Evolutionary conservation across 2,113 vertebrate species (phyloP).

Genomic region (Albula glossodonta): DNA sequence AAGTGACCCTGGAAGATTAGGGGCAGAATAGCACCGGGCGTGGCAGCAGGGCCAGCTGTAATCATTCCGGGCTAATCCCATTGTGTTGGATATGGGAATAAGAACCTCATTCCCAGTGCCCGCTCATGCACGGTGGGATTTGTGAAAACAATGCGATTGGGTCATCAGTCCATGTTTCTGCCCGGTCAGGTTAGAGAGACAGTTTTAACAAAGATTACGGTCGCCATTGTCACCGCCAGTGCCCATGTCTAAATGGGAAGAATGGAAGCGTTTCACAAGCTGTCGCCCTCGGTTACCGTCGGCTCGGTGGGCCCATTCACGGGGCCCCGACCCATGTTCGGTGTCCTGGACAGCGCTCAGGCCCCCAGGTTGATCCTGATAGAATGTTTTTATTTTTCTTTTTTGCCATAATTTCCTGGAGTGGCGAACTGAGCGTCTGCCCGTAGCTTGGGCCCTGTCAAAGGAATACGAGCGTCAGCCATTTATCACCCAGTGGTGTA

Average conservation of each 20-base stretch:
- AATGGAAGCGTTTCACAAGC: slow-evolving; percentile 77
- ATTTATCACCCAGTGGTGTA: slow-evolving; percentile 64
- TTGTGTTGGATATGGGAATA: slow-evolving; percentile 33
- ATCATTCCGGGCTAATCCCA: slow-evolving; percentile 17
- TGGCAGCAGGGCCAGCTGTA: slow-evolving; percentile 3
- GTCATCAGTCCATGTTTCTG: slow-evolving; percentile 67
- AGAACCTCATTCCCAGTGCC: slow-evolving; percentile 46
- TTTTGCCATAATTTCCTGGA: slow-evolving; percentile 53
- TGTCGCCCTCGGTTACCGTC: slow-evolving; percentile 80
- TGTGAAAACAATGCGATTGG: slow-evolving; percentile 51
- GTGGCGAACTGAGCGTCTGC: slow-evolving; percentile 57
- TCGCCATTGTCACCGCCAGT: slow-evolving; percentile 71
- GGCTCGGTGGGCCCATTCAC: slow-evolving; percentile 79
- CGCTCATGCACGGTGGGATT: slow-evolving; percentile 47
- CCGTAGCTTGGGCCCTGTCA: slow-evolving; percentile 57
- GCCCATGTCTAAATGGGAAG: slow-evolving; percentile 75
- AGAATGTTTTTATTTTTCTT: slow-evolving; percentile 18
- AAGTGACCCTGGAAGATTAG: slow-evolving; percentile 22
- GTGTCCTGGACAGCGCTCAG: slow-evolving; percentile 61
- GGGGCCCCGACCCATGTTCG: slow-evolving; percentile 54
- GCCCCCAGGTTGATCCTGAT: slow-evolving; percentile 60
- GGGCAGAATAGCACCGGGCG: neutral
- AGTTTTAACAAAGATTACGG: slow-evolving; percentile 80
- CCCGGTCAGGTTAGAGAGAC: slow-evolving; percentile 69
- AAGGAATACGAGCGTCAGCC: slow-evolving; percentile 71